Evolutionary conservation across 2,113 vertebrate genomes (phyloP), one percentile per base, ranked within the genome.

Genomic region (Pitta sordida): DNA sequence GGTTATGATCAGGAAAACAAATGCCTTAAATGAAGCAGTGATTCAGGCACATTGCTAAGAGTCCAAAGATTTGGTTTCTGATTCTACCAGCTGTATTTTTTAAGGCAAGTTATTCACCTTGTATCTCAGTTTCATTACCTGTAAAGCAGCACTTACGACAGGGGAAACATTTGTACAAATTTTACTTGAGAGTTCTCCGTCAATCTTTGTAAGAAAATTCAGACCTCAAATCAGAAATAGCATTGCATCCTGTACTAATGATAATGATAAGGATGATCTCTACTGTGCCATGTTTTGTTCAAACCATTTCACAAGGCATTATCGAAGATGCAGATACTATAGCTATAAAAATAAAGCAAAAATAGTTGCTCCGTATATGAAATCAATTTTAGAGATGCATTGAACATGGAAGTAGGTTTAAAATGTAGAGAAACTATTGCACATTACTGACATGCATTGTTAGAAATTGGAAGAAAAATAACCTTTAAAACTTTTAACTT

Each of bases 321-420:
- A 69, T 0, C 51, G 46, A 80, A 37, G 9, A 37, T 83, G 81
- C 8, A 53, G 13, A 65, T 27, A 27, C 6, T 19, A 0, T 34
- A 87, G 10, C 12, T 56, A 70, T 13, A 53, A 70, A 92, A 83
- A 62, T 5, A 3, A 88, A 80, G 7, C 2, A 20, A 74, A 88
- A 71, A 22, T 2, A 58, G 26, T 18, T 69, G 23, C 27, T 86
- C 26, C 13, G 55, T 51, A 80, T 63, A 5, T 32, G 55, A 86
- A 73, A 67, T 39, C 11, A 73, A 13, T 49, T 79, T 83, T 69
- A 88, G 3, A 88, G 34, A 32, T 36, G 4, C 13, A 34, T 62
- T 41, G 65, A 68, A 73, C 27, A 65, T 12, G 8, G 37, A 76
- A 91, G 86, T 2, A 49, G 10, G 24, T 8, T 88, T 87, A 75